Evolutionary conservation across 2,113 vertebrate genomes (phyloP).

Genomic region (Patagioenas fasciata): DNA sequence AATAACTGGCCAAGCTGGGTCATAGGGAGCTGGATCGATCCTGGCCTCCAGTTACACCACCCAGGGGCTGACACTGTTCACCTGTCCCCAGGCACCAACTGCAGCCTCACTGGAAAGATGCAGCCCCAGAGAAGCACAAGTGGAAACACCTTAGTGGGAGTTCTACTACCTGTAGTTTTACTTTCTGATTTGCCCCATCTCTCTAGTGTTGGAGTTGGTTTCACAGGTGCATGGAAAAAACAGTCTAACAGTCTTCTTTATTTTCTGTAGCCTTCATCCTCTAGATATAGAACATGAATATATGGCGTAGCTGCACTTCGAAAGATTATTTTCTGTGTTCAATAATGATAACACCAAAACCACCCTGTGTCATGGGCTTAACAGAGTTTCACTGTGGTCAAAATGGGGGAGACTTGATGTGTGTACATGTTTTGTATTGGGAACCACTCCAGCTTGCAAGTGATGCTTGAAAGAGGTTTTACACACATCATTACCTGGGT

Average conservation of each 20-base stretch:
- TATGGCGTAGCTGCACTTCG: neutral
- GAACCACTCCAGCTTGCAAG: neutral
- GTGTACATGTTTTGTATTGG: fast-evolving
- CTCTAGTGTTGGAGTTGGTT: neutral
- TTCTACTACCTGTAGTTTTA: neutral
- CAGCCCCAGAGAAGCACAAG: neutral
- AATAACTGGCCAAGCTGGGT: neutral
- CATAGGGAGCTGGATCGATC: neutral
- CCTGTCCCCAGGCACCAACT: neutral
- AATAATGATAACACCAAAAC: neutral
- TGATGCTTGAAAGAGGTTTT: neutral
- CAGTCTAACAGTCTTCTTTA: neutral
- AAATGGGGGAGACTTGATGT: neutral
- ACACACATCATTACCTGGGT: neutral
- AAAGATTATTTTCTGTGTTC: neutral
- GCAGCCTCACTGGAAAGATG: neutral
- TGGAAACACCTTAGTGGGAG: neutral
- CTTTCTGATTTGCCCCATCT: neutral
- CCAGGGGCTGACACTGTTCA: neutral
- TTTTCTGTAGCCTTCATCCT: neutral
- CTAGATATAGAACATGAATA: neutral
- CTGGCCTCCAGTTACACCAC: neutral
- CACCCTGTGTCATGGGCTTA: neutral
- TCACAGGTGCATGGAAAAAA: neutral
- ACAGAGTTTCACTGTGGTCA: neutral